These are phyloP conservation scores for Palythoa grandis DNA, from an alignment of 92 coral and sea anemone genomes.

Conservation along the genomic window DNA sequence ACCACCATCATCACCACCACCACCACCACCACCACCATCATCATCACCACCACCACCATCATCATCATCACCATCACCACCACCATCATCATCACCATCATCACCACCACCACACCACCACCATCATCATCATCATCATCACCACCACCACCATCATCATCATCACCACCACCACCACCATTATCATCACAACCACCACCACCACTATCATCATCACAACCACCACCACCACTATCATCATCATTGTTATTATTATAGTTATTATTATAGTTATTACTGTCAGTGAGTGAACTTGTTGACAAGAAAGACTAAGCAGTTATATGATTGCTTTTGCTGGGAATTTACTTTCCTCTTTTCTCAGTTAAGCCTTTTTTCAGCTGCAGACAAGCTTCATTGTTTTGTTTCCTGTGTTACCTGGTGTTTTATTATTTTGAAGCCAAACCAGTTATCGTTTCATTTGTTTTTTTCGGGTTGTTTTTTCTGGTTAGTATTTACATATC, in stretches of 20 bases:
- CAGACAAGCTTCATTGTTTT: too few relatives aligned
- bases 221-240: neutral
- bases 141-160: neutral
- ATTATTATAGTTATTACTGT: neutral
- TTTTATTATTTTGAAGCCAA: neutral
- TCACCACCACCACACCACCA: neutral
- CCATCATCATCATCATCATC: neutral
- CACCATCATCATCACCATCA: neutral
- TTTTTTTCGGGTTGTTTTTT: neutral
- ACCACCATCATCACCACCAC: neutral
- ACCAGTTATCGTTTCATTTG: neutral
- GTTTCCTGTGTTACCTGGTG: neutral
- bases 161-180: neutral
- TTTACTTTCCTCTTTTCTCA: neutral
- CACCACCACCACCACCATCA: neutral
- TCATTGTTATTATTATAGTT: neutral
- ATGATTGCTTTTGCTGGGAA: neutral
- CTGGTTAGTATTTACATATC: slow-evolving; percentile 54
- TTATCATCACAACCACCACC: neutral
- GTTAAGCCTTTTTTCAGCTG: too few relatives aligned
- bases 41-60: too few relatives aligned
- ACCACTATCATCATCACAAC: neutral
- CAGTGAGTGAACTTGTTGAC: neutral
- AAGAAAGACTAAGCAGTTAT: too few relatives aligned
- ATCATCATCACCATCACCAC: too few relatives aligned